A percentile compares a stretch with the other conserved stretches of the same genome.
These are phyloP conservation scores for Colletes collaris DNA, from an alignment of 2,888 invertebrate genomes.

Conservation along the genomic window DNA sequence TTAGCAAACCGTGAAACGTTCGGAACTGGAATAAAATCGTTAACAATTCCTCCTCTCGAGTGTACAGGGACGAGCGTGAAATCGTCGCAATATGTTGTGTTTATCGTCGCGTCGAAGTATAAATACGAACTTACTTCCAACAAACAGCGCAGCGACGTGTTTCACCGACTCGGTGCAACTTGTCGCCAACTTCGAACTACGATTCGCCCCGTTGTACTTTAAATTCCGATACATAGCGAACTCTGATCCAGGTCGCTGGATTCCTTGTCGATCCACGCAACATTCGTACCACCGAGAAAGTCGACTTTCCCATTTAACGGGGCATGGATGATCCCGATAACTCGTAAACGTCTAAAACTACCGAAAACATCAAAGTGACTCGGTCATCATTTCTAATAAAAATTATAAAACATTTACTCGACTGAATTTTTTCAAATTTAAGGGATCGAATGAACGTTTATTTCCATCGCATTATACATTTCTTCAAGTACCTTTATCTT, in stretches of 20 bases:
- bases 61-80: background rate
- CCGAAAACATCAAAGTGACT: no score
- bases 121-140: conserved; percentile 28
- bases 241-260: conserved; percentile 30
- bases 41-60: background rate
- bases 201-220: conserved; percentile 29
- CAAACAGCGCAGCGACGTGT: conserved; percentile 14
- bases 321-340: conserved; percentile 1
- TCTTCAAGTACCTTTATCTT: no score
- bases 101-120: conserved; percentile 28
- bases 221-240: conserved; percentile 37
- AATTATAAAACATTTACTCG: no score
- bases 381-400: no score
- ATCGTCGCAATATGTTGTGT: conserved; percentile 2
- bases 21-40: background rate
- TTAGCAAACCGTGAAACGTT: background rate
- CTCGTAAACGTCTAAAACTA: conserved; percentile 8
- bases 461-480: no score
- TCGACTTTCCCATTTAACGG: conserved; percentile 5
- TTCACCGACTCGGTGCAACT: conserved; percentile 17
- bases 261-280: conserved; percentile 7
- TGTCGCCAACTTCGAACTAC: conserved; percentile 19
- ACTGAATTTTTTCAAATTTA: no score
- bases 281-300: conserved; percentile 26
- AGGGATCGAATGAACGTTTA: no score